These are phyloP conservation scores for Hartigia nigra DNA, from an alignment of 2,888 invertebrate genomes.

Conservation along the genomic window DNA sequence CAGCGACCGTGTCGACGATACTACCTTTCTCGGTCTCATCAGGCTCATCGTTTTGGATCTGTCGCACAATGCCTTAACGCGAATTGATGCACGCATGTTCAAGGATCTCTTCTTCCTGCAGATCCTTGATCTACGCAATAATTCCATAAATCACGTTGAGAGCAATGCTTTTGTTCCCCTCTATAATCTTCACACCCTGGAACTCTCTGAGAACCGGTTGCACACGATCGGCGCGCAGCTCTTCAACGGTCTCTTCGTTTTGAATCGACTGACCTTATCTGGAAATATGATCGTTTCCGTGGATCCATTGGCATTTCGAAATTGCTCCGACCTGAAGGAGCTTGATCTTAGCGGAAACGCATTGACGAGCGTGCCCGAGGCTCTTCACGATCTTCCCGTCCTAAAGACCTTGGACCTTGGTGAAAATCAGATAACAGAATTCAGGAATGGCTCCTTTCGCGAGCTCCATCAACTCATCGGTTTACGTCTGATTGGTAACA, in stretches of 20 bases:
- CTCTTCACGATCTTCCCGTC: conserved; percentile 82
- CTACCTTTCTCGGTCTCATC: conserved; percentile 86
- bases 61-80: conserved; percentile 86
- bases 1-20: conserved; percentile 85
- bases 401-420: conserved; percentile 91
- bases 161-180: conserved; percentile 88
- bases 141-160: conserved; percentile 89
- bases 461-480: conserved; percentile 89
- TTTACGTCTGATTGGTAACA: conserved; percentile 89
- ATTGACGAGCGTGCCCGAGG: conserved; percentile 83
- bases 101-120: conserved; percentile 88
- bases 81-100: conserved; percentile 86
- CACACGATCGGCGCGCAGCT: conserved; percentile 84
- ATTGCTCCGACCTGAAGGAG: conserved; percentile 89
- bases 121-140: conserved; percentile 86
- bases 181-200: conserved; percentile 89
- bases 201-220: conserved; percentile 87
- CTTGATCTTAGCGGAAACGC: conserved; percentile 90
- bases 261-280: conserved; percentile 86
- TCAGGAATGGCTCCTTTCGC: conserved; percentile 86
- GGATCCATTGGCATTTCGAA: conserved; percentile 85
- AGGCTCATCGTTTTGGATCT: conserved; percentile 86
- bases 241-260: conserved; percentile 85
- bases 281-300: conserved; percentile 85
- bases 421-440: conserved; percentile 87